These are phyloP conservation scores for Paradoxurus hermaphroditus DNA, from an alignment of 2,113 vertebrate species.

Conservation along the genomic window DNA sequence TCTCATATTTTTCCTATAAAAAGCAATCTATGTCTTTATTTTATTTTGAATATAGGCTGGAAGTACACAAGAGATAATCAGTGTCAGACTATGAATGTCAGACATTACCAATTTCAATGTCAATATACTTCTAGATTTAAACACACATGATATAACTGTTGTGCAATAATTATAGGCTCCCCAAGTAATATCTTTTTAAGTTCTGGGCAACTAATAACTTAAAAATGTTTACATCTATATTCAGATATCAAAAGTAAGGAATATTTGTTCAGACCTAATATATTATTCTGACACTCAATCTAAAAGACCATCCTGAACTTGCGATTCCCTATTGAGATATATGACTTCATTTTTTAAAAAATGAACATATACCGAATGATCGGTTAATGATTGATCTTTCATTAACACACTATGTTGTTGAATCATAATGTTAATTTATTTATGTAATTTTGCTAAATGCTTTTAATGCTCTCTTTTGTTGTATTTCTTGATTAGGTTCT, in stretches of 20 bases:
- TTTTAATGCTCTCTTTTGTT: background rate
- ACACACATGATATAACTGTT: background rate
- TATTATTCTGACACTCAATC: background rate
- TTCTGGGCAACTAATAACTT: background rate
- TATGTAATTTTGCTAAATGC: background rate
- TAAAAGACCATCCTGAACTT: background rate
- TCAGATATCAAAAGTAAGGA: background rate
- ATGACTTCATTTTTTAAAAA: background rate
- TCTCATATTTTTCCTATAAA: conserved; percentile 33
- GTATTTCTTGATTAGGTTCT: background rate
- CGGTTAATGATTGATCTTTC: background rate
- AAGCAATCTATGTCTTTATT: conserved; percentile 54
- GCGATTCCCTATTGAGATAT: background rate
- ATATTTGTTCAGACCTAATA: background rate
- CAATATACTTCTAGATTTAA: background rate
- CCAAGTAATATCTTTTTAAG: background rate
- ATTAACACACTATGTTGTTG: background rate
- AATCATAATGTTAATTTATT: background rate
- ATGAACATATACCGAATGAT: background rate
- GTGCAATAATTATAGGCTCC: background rate
- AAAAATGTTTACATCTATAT: background rate
- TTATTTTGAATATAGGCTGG: conserved; percentile 42
- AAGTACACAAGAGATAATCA: background rate
- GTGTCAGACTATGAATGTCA: background rate
- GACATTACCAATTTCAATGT: background rate